Evolutionary conservation across 1,140 invertebrate genomes (phyloP), one percentile per base, ranked within the genome.

Genomic region (Scaptodrosophila lebanonensis): DNA sequence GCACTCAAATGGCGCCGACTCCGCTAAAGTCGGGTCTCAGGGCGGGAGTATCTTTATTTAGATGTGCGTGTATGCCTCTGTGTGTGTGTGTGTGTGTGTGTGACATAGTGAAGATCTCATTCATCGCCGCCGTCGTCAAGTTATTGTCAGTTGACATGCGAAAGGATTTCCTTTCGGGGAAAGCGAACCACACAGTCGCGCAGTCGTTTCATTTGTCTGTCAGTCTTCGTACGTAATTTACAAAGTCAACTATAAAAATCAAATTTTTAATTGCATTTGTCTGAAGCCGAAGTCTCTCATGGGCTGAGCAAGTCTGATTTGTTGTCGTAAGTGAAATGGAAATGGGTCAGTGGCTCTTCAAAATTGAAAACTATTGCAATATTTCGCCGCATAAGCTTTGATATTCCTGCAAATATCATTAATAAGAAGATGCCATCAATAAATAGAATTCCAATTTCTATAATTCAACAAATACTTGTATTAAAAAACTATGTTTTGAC

Each of bases 141-240:
- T 72, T 59, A 48, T 54, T 65, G 65, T 58, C 69, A 72, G 60
- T 62, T 82, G 65, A 73, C 73, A 79, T 82, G 60, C 75, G 49
- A 82, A 73, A 66, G 69, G 76, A 66, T 79, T 66, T 62, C 25
- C 39, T 69, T 59, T 59, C 36, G 65, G 64, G 75, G 69, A 73
- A 58, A 62, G 54, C 15, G 16, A 29, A 29, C 27, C 5, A 29
- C 27, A 9, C 63, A 49, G 8, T 33, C 36, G 43, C 43, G 22
- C 25, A 33, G 40, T 35, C 60, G 20, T 51, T 32, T 13, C 13
- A 13, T 11, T 35, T 35, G 32, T 35, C 32, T 35, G 32, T 35
- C 50, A 33, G 30, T n/a, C 25, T 2, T 5, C 20, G 15, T 35
- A 35, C 13, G 27, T 5, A 29, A 29, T 29, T 5, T 5, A 29